Evolutionary conservation across 2,888 invertebrate genomes (phyloP), one percentile per base, ranked within the genome.

Genomic region (Diachrysia chrysitis): DNA sequence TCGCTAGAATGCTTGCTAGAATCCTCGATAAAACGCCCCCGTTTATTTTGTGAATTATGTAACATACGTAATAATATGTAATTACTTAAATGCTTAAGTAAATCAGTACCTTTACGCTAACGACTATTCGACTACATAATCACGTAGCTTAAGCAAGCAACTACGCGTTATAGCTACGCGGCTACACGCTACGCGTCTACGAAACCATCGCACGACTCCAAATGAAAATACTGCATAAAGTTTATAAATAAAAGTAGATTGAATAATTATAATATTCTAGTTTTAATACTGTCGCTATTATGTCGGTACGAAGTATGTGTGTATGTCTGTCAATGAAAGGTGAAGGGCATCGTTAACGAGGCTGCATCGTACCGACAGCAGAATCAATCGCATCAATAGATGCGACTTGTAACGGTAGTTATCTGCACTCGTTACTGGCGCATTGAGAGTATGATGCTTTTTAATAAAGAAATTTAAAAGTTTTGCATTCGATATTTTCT

Each of bases 331-430:
- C 23, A n/a, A 54, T 54, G 16, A 16, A 54, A 54, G 25, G 23
- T 54, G 54, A 54, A 54, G 54, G 16, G 54, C 55, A 21, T 37
- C 46, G 23, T 23, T 66, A 66, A 42, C 23, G 58, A 66, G 46
- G 58, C 48, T 57, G 17, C 42, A 12, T 21, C 46, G 35, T 7
- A 29, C 35, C 53, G 65, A 35, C 66, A 48, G 29, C 66, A 58
- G 37, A 14, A 51, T 7, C 48, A 21, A 19, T 51, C 19, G 19
- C 19, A 48, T 19, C 48, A 21, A 51, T 19, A 51, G 6, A n/a
- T n/a, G 21, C 21, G 19, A 12, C 4, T 7, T 51, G 48, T 48
- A 51, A 4, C 12, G 19, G 12, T 51, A 12, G 48, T 51, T 21
- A 21, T 42, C n/a, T 42, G 42, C 42, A 42, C n/a, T 42, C 42